A percentile compares a stretch with the other conserved stretches of the same genome.
Conservation (phyloP, 23 tunicate species). For the Trididemnum nubilum region DNA sequence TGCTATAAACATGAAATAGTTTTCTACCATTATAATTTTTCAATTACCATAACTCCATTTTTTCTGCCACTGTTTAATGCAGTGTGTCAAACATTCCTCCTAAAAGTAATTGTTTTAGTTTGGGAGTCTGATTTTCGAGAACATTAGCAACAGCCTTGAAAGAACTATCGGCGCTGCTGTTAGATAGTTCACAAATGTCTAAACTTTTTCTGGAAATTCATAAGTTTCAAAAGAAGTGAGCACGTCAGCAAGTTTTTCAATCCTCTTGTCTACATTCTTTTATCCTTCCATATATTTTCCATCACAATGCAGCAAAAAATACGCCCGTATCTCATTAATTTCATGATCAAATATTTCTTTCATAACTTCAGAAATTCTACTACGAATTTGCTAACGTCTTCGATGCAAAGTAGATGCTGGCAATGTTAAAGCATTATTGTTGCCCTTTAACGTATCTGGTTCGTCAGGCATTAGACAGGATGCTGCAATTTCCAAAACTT, state of each 20-base stretch:
- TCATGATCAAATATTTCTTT: neutral
- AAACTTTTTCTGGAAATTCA: neutral
- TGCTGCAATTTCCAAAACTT: neutral
- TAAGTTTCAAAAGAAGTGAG: neutral
- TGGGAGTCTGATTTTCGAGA: neutral
- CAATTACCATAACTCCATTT: neutral
- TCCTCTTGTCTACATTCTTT: neutral
- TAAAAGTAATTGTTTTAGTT: neutral
- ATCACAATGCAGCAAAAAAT: neutral
- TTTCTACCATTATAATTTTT: neutral
- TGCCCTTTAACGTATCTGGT: neutral
- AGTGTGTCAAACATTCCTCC: neutral
- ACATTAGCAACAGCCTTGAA: neutral
- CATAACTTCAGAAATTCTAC: neutral
- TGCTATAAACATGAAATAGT: neutral
- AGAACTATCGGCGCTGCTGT: neutral
- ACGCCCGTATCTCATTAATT: neutral
- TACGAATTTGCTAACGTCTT: neutral
- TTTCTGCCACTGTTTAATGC: neutral
- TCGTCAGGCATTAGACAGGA: neutral
- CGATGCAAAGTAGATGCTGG: neutral
- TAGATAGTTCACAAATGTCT: neutral
- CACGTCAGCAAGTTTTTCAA: neutral
- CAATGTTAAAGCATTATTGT: neutral
- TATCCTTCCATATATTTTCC: neutral